A percentile compares a stretch with the other conserved stretches of the same genome.
Conservation (phyloP, 2,888 invertebrate species). For the Netelia melanura region DNA sequence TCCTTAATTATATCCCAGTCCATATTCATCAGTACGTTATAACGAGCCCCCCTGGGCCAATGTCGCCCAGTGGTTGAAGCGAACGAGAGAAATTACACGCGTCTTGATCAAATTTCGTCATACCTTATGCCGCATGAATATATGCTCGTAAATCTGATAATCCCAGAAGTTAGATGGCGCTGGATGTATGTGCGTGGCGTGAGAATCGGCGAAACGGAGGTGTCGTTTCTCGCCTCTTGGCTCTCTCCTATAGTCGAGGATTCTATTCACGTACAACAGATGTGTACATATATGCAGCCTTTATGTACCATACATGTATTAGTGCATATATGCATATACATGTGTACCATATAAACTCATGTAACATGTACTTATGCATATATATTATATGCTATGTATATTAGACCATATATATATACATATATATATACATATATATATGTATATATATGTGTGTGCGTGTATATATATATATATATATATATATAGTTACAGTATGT, state of each 20-base stretch:
- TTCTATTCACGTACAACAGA: not conserved
- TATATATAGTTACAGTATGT: slow-evolving; percentile 15
- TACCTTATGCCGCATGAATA: not conserved
- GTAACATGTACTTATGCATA: slow-evolving; percentile 15
- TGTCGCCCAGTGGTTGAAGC: not conserved
- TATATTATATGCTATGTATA: not conserved
- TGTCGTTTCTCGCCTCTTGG: not conserved
- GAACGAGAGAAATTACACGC: not conserved
- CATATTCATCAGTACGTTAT: not conserved
- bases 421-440: slow-evolving; percentile 4
- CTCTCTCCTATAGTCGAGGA: not conserved
- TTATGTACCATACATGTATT: not conserved
- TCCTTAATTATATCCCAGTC: not conserved
- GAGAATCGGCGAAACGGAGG: not conserved
- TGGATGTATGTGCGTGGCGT: too few relatives aligned
- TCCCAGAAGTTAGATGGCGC: too few relatives aligned
- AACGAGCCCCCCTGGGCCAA: not conserved
- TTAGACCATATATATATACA: not conserved
- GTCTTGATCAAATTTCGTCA: slow-evolving; percentile 3
- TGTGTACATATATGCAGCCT: not conserved
- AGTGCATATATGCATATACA: too few relatives aligned
- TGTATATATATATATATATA: slow-evolving; percentile 27
- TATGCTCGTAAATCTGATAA: too few relatives aligned
- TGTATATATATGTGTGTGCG: not conserved
- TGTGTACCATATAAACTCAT: not conserved